A percentile compares a stretch with the other conserved stretches of the same genome.
Conservation (phyloP, 1,140 invertebrate genomes). For the Eumaeus atala region DNA sequence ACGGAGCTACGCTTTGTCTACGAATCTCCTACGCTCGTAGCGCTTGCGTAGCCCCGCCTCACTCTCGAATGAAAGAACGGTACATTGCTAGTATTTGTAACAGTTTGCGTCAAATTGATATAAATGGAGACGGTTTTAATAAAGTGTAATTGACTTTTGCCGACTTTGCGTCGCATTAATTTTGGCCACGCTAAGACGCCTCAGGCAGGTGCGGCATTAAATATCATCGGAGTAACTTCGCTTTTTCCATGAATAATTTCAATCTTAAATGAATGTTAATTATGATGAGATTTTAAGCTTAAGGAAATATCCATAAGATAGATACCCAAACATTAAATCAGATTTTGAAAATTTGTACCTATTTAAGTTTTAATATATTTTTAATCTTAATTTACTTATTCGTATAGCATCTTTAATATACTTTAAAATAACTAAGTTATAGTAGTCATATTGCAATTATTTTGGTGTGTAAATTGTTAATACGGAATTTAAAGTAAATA, state of each 20-base stretch:
- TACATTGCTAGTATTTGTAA: conserved; percentile 74
- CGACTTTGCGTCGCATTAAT: conserved; percentile 72
- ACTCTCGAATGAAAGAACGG: conserved; percentile 66
- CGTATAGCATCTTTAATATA: no score
- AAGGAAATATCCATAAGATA: conserved; percentile 43
- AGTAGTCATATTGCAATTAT: no score
- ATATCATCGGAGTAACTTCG: conserved; percentile 59
- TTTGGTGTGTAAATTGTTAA: no score
- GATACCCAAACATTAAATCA: conserved; percentile 37
- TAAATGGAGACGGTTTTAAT: conserved; percentile 74
- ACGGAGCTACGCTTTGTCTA: conserved; percentile 57
- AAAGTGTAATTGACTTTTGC: conserved; percentile 74
- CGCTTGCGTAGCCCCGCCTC: conserved; percentile 70
- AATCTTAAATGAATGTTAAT: conserved; percentile 71
- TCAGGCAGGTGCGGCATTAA: conserved; percentile 68
- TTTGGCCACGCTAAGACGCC: conserved; percentile 69
- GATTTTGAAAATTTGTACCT: neutral
- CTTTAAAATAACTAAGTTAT: no score
- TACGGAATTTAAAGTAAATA: no score
- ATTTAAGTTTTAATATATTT: neutral
- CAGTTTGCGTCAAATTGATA: conserved; percentile 74
- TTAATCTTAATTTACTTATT: no score
- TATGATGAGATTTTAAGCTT: conserved; percentile 63
- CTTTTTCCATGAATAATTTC: conserved; percentile 64
- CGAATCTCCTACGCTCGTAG: conserved; percentile 43